Percentiles rank a stretch among this genome's conserved stretches.
phyloP scores from a whole-genome alignment of 2,888 invertebrate species.

The Agrotis segetum region DNA sequence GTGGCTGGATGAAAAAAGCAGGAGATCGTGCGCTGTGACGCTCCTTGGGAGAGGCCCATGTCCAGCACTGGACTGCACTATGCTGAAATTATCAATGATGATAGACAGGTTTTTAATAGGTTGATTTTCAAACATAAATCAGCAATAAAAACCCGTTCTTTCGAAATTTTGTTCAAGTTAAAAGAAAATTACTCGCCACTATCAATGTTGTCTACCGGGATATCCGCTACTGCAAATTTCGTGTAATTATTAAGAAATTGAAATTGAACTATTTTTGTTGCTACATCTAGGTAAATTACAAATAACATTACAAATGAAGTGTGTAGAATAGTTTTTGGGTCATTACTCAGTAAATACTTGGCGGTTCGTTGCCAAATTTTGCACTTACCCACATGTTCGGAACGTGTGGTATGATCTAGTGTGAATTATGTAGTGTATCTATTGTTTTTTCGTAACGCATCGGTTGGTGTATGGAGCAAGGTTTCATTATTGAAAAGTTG shows the following conservation, averaged over 20 bases:
- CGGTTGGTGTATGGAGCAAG: slow-evolving; percentile 19
- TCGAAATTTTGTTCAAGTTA: too few relatives aligned
- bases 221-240: slow-evolving; percentile 35
- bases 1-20: too few relatives aligned
- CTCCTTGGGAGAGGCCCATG: too few relatives aligned
- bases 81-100: too few relatives aligned
- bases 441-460: slow-evolving; percentile 30
- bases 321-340: slow-evolving; percentile 20
- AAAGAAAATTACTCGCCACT: neutral
- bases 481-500: slow-evolving; percentile 4
- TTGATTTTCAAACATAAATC: too few relatives aligned
- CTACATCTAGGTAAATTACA: slow-evolving; percentile 30
- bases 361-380: slow-evolving; percentile 40
- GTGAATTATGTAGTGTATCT: slow-evolving; percentile 19
- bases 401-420: slow-evolving; percentile 22
- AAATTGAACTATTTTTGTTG: slow-evolving; percentile 42
- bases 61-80: too few relatives aligned
- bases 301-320: slow-evolving; percentile 13
- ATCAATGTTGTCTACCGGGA: slow-evolving; percentile 10
- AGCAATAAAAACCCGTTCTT: too few relatives aligned
- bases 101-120: too few relatives aligned
- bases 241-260: slow-evolving; percentile 27
- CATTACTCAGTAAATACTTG: slow-evolving; percentile 29
- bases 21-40: too few relatives aligned
- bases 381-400: slow-evolving; percentile 3